Evolutionary conservation across 37 sponge, comb jelly and placozoan genomes (phyloP), one percentile per base, ranked within the genome.

Genomic region (Agelas oroides): DNA sequence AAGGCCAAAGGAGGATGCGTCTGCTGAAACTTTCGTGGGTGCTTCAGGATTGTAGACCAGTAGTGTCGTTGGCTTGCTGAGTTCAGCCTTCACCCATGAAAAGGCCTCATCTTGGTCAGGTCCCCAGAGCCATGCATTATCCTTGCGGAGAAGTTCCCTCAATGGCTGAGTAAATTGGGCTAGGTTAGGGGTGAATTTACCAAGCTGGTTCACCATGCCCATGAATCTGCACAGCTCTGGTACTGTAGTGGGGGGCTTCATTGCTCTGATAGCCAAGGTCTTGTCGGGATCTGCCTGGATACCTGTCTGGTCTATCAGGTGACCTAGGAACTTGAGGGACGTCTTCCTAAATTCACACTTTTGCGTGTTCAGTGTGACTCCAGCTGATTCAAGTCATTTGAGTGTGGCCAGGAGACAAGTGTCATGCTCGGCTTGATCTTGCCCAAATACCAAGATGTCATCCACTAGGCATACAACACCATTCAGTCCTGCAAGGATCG

Each of bases 231-330:
- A 73, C 21, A 82, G 30, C 25, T 82, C 73, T 6, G 71, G 17
- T 21, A 82, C 83, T 56, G 71, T 82, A 1, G 19, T 25, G 27
- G 71, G 70, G 28, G 71, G 27, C 33, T 25, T 34, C 52, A 84
- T 40, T 23, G 25, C 18, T 28, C 35, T 1, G 24, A 84, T 52
- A 21, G 65, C 84, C 28, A 14, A 17, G 2, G 69, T 69, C 55
- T 88, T 88, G 62, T 88, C 63, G 41, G 89, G 84, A 53, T 89
- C 84, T 70, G 88, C 57, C 32, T 27, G 18, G 70, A 82, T 75
- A 6, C 84, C 84, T 37, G 77, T n/a, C 41, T 32, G 30, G 72
- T 71, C 84, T 5, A 89, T 56, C 38, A 77, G 27, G 62, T 71
- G 65, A 41, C 64, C 72, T 33, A 60, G 55, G 37, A 75, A 75